These are phyloP conservation scores for Agrilus biguttatus DNA, from an alignment of 2,888 invertebrate genomes.

Conservation along the genomic window DNA sequence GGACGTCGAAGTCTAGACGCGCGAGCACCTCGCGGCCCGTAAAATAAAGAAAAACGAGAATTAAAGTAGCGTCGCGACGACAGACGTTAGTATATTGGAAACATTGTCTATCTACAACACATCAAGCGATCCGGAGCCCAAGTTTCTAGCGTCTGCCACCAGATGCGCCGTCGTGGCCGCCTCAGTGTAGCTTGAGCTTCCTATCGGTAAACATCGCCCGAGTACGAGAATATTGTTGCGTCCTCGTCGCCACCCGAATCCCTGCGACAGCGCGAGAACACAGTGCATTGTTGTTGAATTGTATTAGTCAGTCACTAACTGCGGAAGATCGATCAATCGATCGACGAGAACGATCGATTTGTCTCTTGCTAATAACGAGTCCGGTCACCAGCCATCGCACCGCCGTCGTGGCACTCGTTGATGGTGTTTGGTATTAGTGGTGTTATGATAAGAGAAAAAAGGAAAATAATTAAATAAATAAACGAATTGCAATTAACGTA, in stretches of 20 bases:
- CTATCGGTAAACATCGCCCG: conserved; percentile 22
- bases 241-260: not conserved
- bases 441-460: too few species aligned
- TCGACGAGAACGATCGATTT: conserved; percentile 1
- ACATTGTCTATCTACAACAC: conserved; percentile 14
- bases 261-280: conserved; percentile 1
- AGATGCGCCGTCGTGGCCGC: conserved; percentile 19
- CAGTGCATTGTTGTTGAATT: not conserved
- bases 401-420: not conserved
- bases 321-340: too few species aligned
- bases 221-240: conserved; percentile 10
- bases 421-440: too few species aligned
- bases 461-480: too few species aligned
- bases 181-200: conserved; percentile 29
- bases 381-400: not conserved
- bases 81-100: conserved; percentile 9
- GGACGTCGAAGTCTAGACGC: too few species aligned
- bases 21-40: not conserved
- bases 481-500: too few species aligned
- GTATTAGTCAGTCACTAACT: not conserved
- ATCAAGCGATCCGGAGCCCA: conserved; percentile 14
- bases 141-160: conserved; percentile 22
- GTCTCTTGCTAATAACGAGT: conserved; percentile 2
- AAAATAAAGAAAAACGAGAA: conserved; percentile 7
- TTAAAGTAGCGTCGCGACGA: conserved; percentile 10